Evolutionary conservation across 2,113 vertebrate genomes (phyloP), one percentile per base, ranked within the genome.

Genomic region (Hymenochirus boettgeri): DNA sequence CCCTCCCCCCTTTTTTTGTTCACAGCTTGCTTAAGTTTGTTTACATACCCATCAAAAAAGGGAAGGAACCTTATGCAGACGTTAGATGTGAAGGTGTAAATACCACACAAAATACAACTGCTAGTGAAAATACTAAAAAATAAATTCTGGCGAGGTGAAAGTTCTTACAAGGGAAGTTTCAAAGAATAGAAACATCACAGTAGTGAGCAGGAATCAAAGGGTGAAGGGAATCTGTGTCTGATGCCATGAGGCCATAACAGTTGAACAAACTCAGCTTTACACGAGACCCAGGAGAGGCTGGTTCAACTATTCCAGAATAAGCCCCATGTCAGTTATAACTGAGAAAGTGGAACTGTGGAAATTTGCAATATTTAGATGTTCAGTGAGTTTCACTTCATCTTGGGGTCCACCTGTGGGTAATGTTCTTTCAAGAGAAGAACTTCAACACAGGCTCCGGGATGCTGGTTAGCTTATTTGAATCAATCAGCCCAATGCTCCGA

Each of bases 191-290:
- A 17, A 39, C 55, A 39, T 48, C 57, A 52, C 7, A 27, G 9
- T 6, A 59, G 12, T 25, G 31, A 57, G 31, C 15, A 4, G 50
- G 2, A 42, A 42, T n/a, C 45, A 61, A 11, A 47, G 48, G 26
- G 26, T 39, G 8, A 22, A 37, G 39, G 46, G 23, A 33, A 33
- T n/a, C n/a, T n/a, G n/a, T n/a, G n/a, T n/a, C n/a, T n/a, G 47
- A 33, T 47, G 17, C 29, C n/a, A 29, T 37, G 26, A 1, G 55
- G 21, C 33, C 15, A 13, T 2, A 66, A 47, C 64, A 66, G 46
- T 66, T 66, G 64, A 58, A 66, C 55, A 66, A 66, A 66, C 64
- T 52, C 18, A n/a, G n/a, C n/a, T n/a, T n/a, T n/a, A n/a, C n/a
- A n/a, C n/a, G n/a, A n/a, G n/a, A n/a, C n/a, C n/a, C n/a, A n/a